Conservation (phyloP, 1,140 invertebrate species). For the Tetramorium parvispinum region DNA sequence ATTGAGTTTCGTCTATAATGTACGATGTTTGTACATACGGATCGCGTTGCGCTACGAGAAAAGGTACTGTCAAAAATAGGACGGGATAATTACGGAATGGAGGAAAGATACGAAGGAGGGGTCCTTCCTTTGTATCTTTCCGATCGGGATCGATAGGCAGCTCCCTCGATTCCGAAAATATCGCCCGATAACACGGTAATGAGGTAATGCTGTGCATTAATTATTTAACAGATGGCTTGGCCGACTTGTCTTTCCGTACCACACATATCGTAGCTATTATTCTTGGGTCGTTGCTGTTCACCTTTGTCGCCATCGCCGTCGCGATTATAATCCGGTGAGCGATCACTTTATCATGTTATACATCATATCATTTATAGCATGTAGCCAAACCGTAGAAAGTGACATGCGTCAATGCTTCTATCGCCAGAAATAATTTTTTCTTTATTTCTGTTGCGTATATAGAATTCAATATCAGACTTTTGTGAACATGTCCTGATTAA, state of each 20-base stretch:
- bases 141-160: constrained; percentile 34
- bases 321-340: constrained; percentile 79
- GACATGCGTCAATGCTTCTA: neutral
- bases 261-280: constrained; percentile 82
- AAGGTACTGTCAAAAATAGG: constrained; percentile 30
- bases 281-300: constrained; percentile 80
- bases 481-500: neutral
- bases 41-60: neutral
- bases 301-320: constrained; percentile 75
- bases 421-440: neutral
- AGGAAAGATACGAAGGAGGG: neutral
- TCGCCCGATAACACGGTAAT: constrained; percentile 25
- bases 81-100: constrained; percentile 7
- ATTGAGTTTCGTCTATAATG: neutral
- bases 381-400: constrained; percentile 5
- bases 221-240: constrained; percentile 71
- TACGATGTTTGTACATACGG: neutral
- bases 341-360: constrained; percentile 21
- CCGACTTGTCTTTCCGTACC: constrained; percentile 77
- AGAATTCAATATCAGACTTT: neutral
- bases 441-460: neutral
- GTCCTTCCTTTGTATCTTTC: constrained; percentile 13
- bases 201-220: constrained; percentile 43
- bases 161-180: constrained; percentile 50
- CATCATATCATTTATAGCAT: constrained; percentile 13